A percentile compares a stretch with the other conserved stretches of the same genome.
These are phyloP conservation scores for Acrocephalus arundinaceus DNA, from an alignment of 2,113 vertebrate species.

Conservation along the genomic window DNA sequence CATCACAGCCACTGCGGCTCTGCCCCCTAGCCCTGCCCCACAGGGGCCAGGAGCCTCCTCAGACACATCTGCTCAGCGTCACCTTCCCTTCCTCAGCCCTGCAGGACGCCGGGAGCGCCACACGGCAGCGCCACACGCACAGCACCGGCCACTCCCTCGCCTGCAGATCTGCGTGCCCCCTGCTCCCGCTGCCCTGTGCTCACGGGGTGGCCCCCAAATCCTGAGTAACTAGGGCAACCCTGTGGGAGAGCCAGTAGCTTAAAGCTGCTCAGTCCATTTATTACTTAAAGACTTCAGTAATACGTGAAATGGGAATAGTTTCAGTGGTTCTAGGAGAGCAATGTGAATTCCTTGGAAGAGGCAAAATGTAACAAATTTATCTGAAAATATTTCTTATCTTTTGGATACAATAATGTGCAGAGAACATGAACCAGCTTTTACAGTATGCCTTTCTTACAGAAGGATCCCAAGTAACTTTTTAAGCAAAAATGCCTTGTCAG, in stretches of 20 bases:
- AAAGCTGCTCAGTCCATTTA: not conserved
- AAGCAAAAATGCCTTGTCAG: not conserved
- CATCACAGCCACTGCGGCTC: accelerated
- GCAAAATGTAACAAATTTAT: not conserved
- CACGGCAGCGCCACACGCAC: accelerated
- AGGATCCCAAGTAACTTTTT: conserved; percentile 49
- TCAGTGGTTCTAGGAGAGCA: not conserved
- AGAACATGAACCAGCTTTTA: not conserved
- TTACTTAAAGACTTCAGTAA: not conserved
- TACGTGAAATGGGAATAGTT: not conserved
- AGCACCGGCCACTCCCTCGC: too few relatives aligned
- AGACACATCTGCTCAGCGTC: not conserved
- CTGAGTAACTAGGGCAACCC: not conserved
- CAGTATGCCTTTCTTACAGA: conserved; percentile 34
- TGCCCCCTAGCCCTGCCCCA: not conserved
- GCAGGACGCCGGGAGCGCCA: not conserved
- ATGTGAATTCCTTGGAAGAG: not conserved
- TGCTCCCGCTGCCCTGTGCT: accelerated
- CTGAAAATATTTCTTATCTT: not conserved
- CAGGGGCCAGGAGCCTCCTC: not conserved
- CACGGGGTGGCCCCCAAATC: not conserved
- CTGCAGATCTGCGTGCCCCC: not conserved
- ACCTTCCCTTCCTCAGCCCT: not conserved
- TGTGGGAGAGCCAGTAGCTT: not conserved
- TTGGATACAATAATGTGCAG: not conserved